Base-by-base conservation (phyloP, 2,888 invertebrate species). In the Julus scandinavius region DNA sequence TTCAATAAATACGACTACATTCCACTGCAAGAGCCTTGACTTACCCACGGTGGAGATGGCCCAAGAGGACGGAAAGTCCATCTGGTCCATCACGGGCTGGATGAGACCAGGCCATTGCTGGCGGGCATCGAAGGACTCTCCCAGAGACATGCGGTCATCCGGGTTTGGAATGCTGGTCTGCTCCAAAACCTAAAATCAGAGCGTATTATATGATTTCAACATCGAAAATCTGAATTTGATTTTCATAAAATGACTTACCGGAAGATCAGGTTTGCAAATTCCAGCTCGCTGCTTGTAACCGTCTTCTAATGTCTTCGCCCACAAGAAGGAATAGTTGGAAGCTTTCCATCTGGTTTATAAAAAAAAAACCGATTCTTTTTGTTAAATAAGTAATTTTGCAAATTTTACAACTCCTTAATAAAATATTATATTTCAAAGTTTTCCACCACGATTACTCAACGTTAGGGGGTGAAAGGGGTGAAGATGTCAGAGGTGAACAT, bases 31-130 rank as follows among this genome's bases (percentile, higher is more conserved):
- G 45, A 45, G 45, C 45, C 45, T 45, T 17, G 40, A 1, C 88
- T 85, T 90, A 92, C 93, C 92, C 87, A 96, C 95, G 0, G 98
- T 96, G 0, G 97, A 96, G 45, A 98, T 94, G 0, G 97, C 98
- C 98, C 98, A 99, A 2, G 98, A 98, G 0, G 98, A 95, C 0
- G 96, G 98, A 91, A 98, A 96, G 93, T 95, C 94, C 38, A 94
- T 95, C 91, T 94, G 94, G 90, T 94, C 94, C 63, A 92, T 90
- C n/a, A 94, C 92, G 0, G 94, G 94, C 0, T 96, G 94, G 87
- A 98, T 95, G 90, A 94, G 94, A 1, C 93, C 93, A 0, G 95
- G 94, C 98, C 98, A 98, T 87, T 94, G 94, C 0, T 93, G 92
- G 17, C 96, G 93, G 0, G 97, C 94, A 92, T 98, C 97, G 92